Percentiles rank a stretch among this genome's conserved stretches.
Conservation (phyloP, 2,888 invertebrate species). For the Hypomecis punctinalis region DNA sequence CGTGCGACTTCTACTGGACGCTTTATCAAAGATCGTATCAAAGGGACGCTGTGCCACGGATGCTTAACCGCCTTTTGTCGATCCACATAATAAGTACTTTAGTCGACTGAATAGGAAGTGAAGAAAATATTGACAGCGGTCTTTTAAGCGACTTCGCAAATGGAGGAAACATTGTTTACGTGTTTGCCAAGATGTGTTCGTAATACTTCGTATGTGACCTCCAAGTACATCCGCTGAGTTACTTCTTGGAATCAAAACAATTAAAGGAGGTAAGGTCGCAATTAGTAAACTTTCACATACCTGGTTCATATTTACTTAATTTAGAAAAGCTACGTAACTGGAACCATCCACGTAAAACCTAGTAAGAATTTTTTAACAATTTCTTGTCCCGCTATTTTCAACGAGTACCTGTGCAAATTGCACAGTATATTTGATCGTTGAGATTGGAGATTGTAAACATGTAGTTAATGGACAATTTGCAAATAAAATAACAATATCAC, state of each 20-base stretch:
- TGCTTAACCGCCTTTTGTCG: constrained; percentile 25
- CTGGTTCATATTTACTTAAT: not conserved
- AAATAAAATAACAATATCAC: too few relatives aligned
- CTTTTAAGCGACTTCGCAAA: too few relatives aligned
- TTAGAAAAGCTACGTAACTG: constrained; percentile 4
- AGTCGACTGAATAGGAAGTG: not conserved
- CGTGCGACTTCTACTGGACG: too few relatives aligned
- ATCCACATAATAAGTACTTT: not conserved
- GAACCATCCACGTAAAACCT: constrained; percentile 8
- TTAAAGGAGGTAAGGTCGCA: too few relatives aligned
- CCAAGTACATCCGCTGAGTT: too few relatives aligned
- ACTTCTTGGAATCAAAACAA: too few relatives aligned
- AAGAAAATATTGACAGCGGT: not conserved
- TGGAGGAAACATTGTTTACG: too few relatives aligned
- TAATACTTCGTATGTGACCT: too few relatives aligned
- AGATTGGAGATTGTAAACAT: too few relatives aligned
- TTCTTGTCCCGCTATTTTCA: constrained; percentile 15
- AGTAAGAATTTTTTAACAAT: constrained; percentile 7
- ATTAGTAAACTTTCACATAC: not conserved
- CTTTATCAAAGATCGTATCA: not conserved
- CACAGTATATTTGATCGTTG: too few relatives aligned
- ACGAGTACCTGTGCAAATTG: not conserved
- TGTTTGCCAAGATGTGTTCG: too few relatives aligned
- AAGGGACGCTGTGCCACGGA: constrained; percentile 22
- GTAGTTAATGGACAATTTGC: too few relatives aligned